Base-by-base conservation (phyloP, 2,113 vertebrate genomes). In the Ophthalmolycus amberensis region DNA sequence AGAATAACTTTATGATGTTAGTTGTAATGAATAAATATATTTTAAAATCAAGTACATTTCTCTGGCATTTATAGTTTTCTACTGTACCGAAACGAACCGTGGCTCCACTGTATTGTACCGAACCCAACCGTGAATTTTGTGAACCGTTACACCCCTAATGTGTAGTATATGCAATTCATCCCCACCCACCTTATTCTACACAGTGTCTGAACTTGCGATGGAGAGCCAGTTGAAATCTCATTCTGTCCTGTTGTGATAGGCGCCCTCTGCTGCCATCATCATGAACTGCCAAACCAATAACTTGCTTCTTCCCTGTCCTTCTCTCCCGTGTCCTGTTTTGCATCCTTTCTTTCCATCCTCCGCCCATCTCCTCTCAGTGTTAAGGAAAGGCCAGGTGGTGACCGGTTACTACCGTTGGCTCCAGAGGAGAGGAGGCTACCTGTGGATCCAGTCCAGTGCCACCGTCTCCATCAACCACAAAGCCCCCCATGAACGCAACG, bases 301-400 rank as follows among this genome's bases (percentile, higher is more conserved):
- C 40, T 4, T 15, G 2, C 34, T 79, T 34, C 3, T 48, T 25
- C 22, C 77, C 50, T 71, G 16, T 54, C 44, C 20, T 42, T 52
- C 4, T 78, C 48, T 68, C 12, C 29, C 2, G 1, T 62, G 2
- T 71, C n/a, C 8, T 63, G 10, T 52, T 1, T 0, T 8, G 16
- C 44, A 14, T 73, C 25, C 44, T 75, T 15, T 48, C 29, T 64
- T 40, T 25, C 32, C 20, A 0, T 40, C 14, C 9, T 10, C 27
- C 38, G 0, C n/a, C 44, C 18, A 1, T 58, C 14, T 70, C 44
- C 14, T 71, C 37, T 2, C 87, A 98, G 97, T 97, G 94, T 87
- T 98, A 84, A 95, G 96, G 90, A 98, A 98, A 92, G 97, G 97
- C 22, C 97, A 98, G 92, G 97, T 97, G 81, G 95, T 97, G 90